Evolutionary conservation across 53 echinoderm and acorn worm species (phyloP), one percentile per base, ranked within the genome.

Genomic region (Apostichopus leukothele): DNA sequence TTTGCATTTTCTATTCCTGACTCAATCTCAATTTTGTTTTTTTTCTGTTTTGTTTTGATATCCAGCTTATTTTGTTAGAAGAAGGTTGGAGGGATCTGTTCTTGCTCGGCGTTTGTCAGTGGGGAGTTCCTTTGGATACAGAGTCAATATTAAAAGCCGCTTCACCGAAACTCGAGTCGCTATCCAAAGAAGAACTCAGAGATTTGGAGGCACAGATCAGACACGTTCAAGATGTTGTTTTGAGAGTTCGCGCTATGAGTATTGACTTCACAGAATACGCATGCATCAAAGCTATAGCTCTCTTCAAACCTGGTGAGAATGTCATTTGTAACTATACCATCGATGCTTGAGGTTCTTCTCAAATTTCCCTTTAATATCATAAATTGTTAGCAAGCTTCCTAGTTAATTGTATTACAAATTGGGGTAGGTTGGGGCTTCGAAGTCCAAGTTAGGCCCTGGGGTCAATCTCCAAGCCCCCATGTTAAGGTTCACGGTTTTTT

Each of bases 81-180:
- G 98, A 98, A 67, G 95, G 95, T 9, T 98, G 98, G 98, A 76
- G 95, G 76, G 98, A 98, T 52, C 90, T 98, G n/a, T 98, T 98
- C 77, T 90, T 98, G 13, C 94, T 98, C 20, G 98, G 98, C 9
- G 90, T 98, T 52, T 91, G 94, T 52, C 98, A 98, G 76, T 98
- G 98, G 98, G 91, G 95, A 19, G 95, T 98, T 5, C 98, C 98
- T 8, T 86, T 98, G 76, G 95, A 96, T 53, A 89, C 92, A 57
- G 94, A 96, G 4, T 75, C 91, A 14, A 90, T 96, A 18, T 68
- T 96, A 13, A 91, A 91, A 59, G 80, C 81, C 52, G 90, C 90
- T 4, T 87, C 91, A 5, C 83, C 83, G 26, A 75, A 74, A n/a
- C 75, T 88, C 22, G 88, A 89, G 21, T 92, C 83, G 19, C 39